Evolutionary conservation across 1,140 invertebrate genomes (phyloP), one percentile per base, ranked within the genome.

Genomic region (Cylas formicarius): DNA sequence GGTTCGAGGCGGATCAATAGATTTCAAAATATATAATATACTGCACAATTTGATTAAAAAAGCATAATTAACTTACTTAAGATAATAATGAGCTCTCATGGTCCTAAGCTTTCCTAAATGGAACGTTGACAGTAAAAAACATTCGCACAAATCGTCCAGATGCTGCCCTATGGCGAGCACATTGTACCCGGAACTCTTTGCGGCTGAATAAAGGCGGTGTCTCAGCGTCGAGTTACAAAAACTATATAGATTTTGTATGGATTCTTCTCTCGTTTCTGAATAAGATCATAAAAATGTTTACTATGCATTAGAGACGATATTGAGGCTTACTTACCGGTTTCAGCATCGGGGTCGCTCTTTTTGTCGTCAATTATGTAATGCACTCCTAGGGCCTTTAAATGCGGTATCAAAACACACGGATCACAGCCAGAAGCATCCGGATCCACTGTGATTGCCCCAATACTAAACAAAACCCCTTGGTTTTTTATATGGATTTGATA

Each of bases 121-220:
- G 53, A 93, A 86, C 2, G 84, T 74, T 0, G 86, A 85, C 60
- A 87, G 81, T 18, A 93, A 63, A 60, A 93, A 93, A 50, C 81
- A 84, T 59, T 87, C 79, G 13, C 84, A 80, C 1, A 92, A 68
- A 66, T 90, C 86, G 67, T 93, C 90, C 11, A 93, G 69, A 63
- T 88, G 84, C 62, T 93, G 89, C 4, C 87, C 89, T 4, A 93
- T 65, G 0, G 86, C 88, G 1, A 92, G 66, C 1, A 91, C 87
- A 60, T 90, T 89, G 67, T 88, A 95, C 2, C 77, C 76, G 55
- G 87, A 77, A 41, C 75, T 70, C 43, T 82, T 74, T 0, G 88
- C 88, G 21, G 80, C 72, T 1, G 76, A 69, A 64, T 90, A 91
- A 29, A 90, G 72, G 40, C 81, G 72, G 1, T 53, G 58, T 11